phyloP scores from a whole-genome alignment of 2,113 vertebrate species.

The Lanius collurio region DNA sequence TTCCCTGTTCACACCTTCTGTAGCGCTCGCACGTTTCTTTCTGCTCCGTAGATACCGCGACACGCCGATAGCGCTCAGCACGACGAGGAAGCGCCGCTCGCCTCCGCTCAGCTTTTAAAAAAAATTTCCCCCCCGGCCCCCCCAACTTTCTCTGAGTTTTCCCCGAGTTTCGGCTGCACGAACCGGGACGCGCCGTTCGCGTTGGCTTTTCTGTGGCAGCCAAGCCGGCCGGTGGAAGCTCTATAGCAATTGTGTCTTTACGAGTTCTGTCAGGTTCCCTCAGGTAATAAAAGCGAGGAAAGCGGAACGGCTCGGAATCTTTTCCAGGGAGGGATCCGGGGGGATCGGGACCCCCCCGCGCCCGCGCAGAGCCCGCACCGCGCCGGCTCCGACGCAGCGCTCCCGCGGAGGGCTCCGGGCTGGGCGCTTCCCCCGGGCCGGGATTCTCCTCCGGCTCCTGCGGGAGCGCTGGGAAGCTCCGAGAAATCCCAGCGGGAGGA shows the following conservation, averaged over 20 bases:
- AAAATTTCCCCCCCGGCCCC: too few species aligned
- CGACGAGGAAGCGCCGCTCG: not conserved
- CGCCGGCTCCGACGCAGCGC: not conserved
- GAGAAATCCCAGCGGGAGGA: not conserved
- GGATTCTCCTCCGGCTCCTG: not conserved
- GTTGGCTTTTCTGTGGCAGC: not conserved
- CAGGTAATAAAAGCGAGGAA: conserved; percentile 54
- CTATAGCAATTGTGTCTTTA: not conserved
- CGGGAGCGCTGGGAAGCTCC: not conserved
- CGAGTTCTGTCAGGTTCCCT: conserved; percentile 28
- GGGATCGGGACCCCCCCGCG: not conserved
- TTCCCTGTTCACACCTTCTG: not conserved
- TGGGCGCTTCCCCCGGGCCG: not conserved
- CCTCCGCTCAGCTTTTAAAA: not conserved
- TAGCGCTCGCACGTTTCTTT: not conserved
- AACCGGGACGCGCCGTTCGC: not conserved
- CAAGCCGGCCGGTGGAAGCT: not conserved
- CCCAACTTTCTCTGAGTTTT: not conserved
- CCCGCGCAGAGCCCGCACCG: not conserved
- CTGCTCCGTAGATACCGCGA: not conserved
- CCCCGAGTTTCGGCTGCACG: not conserved
- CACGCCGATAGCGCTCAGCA: not conserved
- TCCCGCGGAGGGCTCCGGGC: not conserved
- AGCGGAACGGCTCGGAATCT: not conserved
- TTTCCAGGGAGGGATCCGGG: not conserved